A percentile compares a stretch with the other conserved stretches of the same genome.
Conservation (phyloP, 2,888 invertebrate genomes). For the Ormyrus rosae region DNA sequence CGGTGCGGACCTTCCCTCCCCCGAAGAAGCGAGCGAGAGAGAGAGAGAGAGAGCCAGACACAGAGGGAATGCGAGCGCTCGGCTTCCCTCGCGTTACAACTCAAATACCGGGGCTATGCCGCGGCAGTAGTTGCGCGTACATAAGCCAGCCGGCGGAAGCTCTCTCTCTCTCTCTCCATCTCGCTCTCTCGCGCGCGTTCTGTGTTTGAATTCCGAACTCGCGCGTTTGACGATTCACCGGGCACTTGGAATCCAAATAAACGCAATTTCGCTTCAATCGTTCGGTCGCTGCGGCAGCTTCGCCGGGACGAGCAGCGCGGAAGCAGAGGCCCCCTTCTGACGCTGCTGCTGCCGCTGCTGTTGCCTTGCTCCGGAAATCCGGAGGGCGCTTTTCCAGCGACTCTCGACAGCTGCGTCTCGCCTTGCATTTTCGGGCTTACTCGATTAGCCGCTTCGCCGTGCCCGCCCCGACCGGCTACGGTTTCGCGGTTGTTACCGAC, state of each 20-base stretch:
- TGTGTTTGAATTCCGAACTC: slow-evolving; percentile 69
- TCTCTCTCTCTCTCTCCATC: slow-evolving; percentile 1
- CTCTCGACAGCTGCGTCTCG: neutral
- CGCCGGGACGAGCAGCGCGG: neutral
- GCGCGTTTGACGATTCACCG: slow-evolving; percentile 62
- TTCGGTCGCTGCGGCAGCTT: too few relatives aligned
- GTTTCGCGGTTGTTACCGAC: too few relatives aligned
- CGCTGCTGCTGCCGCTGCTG: slow-evolving; percentile 1
- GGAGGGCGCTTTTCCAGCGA: neutral
- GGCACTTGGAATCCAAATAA: slow-evolving; percentile 60
- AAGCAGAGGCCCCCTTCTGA: too few relatives aligned
- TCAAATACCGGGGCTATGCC: slow-evolving; percentile 40
- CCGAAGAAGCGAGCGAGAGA: slow-evolving; percentile 21
- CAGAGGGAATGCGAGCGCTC: neutral
- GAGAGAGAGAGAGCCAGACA: neutral
- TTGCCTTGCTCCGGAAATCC: neutral
- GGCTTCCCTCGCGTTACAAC: slow-evolving; percentile 34
- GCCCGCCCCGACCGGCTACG: too few relatives aligned
- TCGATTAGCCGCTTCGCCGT: too few relatives aligned
- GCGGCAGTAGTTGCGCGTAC: neutral
- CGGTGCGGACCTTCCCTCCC: neutral
- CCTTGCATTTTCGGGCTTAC: too few relatives aligned
- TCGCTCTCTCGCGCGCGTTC: slow-evolving; percentile 21
- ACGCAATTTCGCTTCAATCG: slow-evolving; percentile 29
- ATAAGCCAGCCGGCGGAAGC: slow-evolving; percentile 1